A percentile compares a stretch with the other conserved stretches of the same genome.
These are phyloP conservation scores for Oncorhynchus masou DNA, from an alignment of 2,113 vertebrate species.

Conservation along the genomic window DNA sequence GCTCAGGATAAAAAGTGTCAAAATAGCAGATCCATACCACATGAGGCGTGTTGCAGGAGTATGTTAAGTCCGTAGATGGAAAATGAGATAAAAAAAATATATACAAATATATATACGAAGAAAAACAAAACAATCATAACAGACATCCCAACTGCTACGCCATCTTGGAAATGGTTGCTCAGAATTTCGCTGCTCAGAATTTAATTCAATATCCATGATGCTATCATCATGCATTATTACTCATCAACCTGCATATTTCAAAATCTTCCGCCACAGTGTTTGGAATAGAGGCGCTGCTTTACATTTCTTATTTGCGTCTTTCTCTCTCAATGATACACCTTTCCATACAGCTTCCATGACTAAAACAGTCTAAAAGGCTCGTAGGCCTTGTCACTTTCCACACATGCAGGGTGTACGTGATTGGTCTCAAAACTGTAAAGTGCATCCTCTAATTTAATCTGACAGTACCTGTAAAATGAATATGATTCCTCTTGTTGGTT, in stretches of 20 bases:
- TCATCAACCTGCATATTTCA: slow-evolving; percentile 37
- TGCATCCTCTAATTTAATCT: not conserved
- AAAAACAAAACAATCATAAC: no score
- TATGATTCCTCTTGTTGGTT: no score
- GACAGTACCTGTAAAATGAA: no score
- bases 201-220: slow-evolving; percentile 38
- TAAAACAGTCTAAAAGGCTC: slow-evolving; percentile 51
- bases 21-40: no score
- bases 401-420: slow-evolving; percentile 33
- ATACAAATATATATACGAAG: no score
- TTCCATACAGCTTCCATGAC: slow-evolving; percentile 34
- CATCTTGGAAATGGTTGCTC: slow-evolving; percentile 20
- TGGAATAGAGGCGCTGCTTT: slow-evolving; percentile 47
- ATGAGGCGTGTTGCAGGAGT: no score
- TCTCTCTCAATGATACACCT: slow-evolving; percentile 35
- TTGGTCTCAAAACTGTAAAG: not conserved
- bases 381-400: slow-evolving; percentile 52
- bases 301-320: slow-evolving; percentile 43
- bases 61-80: no score
- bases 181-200: slow-evolving; percentile 45
- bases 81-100: no score
- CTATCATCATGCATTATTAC: slow-evolving; percentile 27
- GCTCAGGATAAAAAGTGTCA: no score
- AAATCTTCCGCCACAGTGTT: slow-evolving; percentile 20
- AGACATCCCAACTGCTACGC: no score